These are phyloP conservation scores for Eubasilissa splendida DNA, from an alignment of 2,888 invertebrate species.

Conservation along the genomic window DNA sequence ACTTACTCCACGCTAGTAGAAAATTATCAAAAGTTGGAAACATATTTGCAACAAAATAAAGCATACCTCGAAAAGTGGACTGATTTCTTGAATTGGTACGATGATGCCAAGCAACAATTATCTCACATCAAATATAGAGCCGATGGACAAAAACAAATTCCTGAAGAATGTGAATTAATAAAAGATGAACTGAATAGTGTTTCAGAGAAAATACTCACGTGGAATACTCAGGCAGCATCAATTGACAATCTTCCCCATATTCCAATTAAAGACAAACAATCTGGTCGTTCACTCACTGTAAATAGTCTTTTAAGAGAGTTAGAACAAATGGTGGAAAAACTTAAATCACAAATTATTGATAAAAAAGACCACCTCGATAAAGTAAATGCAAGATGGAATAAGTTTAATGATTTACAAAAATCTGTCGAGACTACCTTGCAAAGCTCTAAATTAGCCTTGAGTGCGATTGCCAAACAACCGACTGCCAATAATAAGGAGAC, in stretches of 20 bases:
- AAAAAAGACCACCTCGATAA: conserved; percentile 80
- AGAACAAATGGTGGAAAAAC: conserved; percentile 78
- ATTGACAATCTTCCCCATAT: conserved; percentile 80
- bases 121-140: conserved; percentile 86
- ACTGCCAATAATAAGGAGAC: conserved; percentile 69
- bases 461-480: conserved; percentile 72
- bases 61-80: conserved; percentile 86
- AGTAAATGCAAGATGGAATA: conserved; percentile 83
- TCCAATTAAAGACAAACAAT: conserved; percentile 80
- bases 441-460: conserved; percentile 72
- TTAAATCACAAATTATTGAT: conserved; percentile 78
- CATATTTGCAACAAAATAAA: conserved; percentile 82
- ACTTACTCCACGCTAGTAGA: conserved; percentile 83
- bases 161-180: conserved; percentile 80
- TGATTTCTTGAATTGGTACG: conserved; percentile 86
- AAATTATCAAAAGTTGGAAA: conserved; percentile 84
- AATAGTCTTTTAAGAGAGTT: conserved; percentile 81
- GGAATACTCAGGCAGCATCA: conserved; percentile 79
- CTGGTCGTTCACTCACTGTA: conserved; percentile 82
- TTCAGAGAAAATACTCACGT: conserved; percentile 77
- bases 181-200: conserved; percentile 81
- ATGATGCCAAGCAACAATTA: conserved; percentile 84
- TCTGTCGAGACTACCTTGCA: conserved; percentile 79
- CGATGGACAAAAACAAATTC: conserved; percentile 81
- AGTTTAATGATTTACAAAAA: conserved; percentile 83